A percentile compares a stretch with the other conserved stretches of the same genome.
These are phyloP conservation scores for Armadillidium nasatum DNA, from an alignment of 1,140 invertebrate species.

Conservation along the genomic window DNA sequence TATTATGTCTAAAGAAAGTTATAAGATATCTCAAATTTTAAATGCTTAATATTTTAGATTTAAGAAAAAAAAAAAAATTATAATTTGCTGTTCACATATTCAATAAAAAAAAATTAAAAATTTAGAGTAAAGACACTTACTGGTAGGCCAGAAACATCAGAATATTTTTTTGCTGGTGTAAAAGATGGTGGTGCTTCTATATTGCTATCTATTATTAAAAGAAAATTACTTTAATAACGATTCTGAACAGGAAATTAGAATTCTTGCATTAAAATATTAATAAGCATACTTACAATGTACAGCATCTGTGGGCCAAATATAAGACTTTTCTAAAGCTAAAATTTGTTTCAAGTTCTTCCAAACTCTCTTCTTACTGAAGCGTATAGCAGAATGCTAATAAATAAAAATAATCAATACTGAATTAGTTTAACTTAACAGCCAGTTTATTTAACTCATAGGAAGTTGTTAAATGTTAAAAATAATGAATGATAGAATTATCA, in stretches of 20 bases:
- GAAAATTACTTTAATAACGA: neutral
- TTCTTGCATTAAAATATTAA: neutral
- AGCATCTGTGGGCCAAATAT: slow-evolving; percentile 36
- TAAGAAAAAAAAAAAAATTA: too few species aligned
- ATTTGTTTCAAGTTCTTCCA: slow-evolving; percentile 43
- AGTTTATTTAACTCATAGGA: too few species aligned
- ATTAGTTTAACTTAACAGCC: too few species aligned
- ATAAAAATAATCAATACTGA: neutral
- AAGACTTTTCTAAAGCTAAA: slow-evolving; percentile 35
- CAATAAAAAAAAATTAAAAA: neutral
- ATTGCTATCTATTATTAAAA: slow-evolving; percentile 51
- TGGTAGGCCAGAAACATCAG: slow-evolving; percentile 80
- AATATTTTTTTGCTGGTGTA: slow-evolving; percentile 86
- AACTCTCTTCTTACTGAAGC: slow-evolving; percentile 40
- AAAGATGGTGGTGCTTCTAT: slow-evolving; percentile 88
- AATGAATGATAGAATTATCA: too few species aligned
- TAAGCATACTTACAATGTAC: slow-evolving; percentile 37
- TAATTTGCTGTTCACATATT: too few species aligned
- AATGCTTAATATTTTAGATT: too few species aligned
- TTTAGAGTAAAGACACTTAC: too few species aligned
- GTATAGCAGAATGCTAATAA: slow-evolving; percentile 39
- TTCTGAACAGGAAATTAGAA: neutral
- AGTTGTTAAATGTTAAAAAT: too few species aligned
- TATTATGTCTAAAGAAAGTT: too few species aligned
- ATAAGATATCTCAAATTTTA: too few species aligned